Conservation (phyloP, 1,140 invertebrate genomes). For the Drosophila kurseongensis region DNA sequence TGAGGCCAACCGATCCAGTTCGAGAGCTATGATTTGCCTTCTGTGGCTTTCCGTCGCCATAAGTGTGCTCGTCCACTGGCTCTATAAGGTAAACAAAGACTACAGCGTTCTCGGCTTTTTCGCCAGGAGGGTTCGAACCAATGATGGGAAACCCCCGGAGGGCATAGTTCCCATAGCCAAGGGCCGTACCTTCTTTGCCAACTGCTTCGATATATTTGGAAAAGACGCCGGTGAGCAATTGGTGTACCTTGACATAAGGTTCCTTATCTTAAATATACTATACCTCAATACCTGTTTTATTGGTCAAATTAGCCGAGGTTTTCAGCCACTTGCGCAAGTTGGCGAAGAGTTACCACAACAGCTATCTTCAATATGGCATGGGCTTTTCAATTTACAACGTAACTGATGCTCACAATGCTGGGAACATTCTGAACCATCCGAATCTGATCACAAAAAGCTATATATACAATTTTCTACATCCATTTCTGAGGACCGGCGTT, state of each 20-base stretch:
- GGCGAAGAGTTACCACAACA: constrained; percentile 13
- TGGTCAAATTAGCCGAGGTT: constrained; percentile 22
- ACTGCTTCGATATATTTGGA: constrained; percentile 52
- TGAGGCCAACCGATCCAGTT: background rate
- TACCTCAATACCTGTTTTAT: background rate
- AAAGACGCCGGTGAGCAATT: constrained; percentile 42
- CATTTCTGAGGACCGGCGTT: constrained; percentile 89
- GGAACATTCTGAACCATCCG: constrained; percentile 63
- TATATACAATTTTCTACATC: constrained; percentile 86
- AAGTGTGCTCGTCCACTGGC: constrained; percentile 33
- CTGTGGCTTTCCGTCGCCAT: constrained; percentile 35
- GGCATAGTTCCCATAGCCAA: constrained; percentile 24
- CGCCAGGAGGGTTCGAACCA: constrained; percentile 38
- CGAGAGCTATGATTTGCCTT: constrained; percentile 15
- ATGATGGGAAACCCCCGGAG: constrained; percentile 41
- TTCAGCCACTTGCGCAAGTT: constrained; percentile 20
- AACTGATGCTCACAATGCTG: constrained; percentile 66
- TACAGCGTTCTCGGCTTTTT: constrained; percentile 46
- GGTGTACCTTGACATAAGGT: background rate
- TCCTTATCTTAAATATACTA: background rate
- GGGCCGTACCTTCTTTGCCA: constrained; percentile 51
- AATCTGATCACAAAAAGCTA: constrained; percentile 65
- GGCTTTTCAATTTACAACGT: constrained; percentile 56
- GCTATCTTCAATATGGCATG: constrained; percentile 60
- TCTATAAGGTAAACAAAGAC: constrained; percentile 53